phyloP scores from a whole-genome alignment of 2,113 vertebrate species.

The Furnarius figulus region DNA sequence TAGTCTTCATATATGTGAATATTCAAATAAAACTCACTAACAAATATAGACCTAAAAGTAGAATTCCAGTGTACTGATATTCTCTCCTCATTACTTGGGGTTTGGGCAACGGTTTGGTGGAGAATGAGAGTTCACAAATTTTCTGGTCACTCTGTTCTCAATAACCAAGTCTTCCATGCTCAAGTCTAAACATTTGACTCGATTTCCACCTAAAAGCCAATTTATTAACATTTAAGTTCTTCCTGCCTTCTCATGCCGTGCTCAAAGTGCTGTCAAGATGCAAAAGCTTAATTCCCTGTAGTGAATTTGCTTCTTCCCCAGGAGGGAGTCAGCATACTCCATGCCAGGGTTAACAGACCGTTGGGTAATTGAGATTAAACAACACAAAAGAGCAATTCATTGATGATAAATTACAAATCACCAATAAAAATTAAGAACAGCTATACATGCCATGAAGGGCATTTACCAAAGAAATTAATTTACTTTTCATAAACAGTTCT shows the following conservation, averaged over 20 bases:
- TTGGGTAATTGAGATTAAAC: neutral
- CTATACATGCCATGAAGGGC: neutral
- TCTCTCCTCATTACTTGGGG: neutral
- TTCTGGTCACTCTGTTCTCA: neutral
- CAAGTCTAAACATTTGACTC: neutral
- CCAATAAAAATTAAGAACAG: neutral
- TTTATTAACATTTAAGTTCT: neutral
- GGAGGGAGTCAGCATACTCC: neutral
- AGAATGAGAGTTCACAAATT: neutral
- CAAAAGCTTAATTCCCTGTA: neutral
- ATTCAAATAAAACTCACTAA: neutral
- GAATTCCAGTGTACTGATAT: neutral
- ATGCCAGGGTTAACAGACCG: neutral
- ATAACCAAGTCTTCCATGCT: neutral
- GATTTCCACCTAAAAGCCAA: neutral
- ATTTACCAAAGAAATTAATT: neutral
- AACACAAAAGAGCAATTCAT: neutral
- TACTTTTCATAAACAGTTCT: neutral
- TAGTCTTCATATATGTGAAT: neutral
- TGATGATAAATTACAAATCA: neutral
- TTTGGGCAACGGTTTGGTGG: neutral
- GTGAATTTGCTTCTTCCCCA: neutral
- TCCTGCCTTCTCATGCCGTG: neutral
- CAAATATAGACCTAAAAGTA: neutral
- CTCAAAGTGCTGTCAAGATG: neutral